These are phyloP conservation scores for Cassiopea xamachana DNA, from an alignment of 30 jellyfish, hydroid and myxozoan species.

Conservation along the genomic window DNA sequence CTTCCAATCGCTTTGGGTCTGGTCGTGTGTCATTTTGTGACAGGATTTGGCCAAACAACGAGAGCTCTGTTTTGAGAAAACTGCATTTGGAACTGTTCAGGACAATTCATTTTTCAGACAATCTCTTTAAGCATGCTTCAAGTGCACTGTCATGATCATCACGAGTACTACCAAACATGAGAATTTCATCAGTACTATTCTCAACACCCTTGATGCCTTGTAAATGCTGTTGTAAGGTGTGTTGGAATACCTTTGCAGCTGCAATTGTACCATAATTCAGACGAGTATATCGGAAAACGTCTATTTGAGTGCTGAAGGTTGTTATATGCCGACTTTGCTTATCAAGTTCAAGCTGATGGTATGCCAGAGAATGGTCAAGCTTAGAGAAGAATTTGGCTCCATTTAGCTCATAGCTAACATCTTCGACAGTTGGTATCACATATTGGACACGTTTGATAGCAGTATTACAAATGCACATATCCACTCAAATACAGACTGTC, in stretches of 20 bases:
- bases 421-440: conserved; percentile 45
- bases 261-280: conserved; percentile 22
- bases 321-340: conserved; percentile 22
- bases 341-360: conserved; percentile 30
- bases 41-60: conserved; percentile 50
- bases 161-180: conserved; percentile 49
- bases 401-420: conserved; percentile 21
- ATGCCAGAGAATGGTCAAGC: conserved; percentile 12
- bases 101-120: conserved; percentile 16
- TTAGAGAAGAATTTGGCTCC: conserved; percentile 46
- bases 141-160: conserved; percentile 63
- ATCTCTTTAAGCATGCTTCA: conserved; percentile 7
- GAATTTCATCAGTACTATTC: conserved; percentile 50
- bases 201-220: conserved; percentile 33
- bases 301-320: conserved; percentile 31
- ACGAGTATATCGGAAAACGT: conserved; percentile 27
- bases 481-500: conserved; percentile 70
- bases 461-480: conserved; percentile 64
- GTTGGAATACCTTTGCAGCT: conserved; percentile 43
- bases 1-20: conserved; percentile 31
- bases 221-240: conserved; percentile 21
- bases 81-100: conserved; percentile 57
- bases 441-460: conserved; percentile 69
- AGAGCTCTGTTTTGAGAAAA: conserved; percentile 34
- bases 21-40: conserved; percentile 41